Evolutionary conservation across 2,888 invertebrate genomes (phyloP).

Genomic region (Acronicta aceris): DNA sequence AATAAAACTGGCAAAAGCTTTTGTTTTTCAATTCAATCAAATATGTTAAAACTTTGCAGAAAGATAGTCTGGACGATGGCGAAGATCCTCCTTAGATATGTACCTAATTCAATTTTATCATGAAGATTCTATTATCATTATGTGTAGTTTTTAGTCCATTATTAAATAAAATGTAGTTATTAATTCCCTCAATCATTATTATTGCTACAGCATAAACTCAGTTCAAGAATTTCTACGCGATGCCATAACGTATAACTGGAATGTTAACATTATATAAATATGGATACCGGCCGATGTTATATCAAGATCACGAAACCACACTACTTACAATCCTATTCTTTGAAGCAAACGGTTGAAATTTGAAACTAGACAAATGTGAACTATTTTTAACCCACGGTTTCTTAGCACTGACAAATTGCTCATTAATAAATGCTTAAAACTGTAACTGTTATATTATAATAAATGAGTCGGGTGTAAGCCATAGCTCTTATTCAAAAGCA

Average conservation of each 20-base stretch:
- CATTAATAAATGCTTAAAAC: conserved; percentile 58
- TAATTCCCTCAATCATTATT: conserved; percentile 22
- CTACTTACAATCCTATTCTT: conserved; percentile 24
- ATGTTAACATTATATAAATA: conserved; percentile 45
- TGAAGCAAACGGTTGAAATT: conserved; percentile 28
- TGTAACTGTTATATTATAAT: conserved; percentile 59
- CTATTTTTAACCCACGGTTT: conserved; percentile 43
- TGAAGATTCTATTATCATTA: too few species aligned
- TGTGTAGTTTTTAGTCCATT: too few species aligned
- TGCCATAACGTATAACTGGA: conserved; percentile 30
- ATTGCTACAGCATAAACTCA: conserved; percentile 31
- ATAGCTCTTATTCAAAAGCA: conserved; percentile 33
- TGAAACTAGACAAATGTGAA: conserved; percentile 8
- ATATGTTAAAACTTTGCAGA: too few species aligned
- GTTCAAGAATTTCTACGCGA: conserved; percentile 38
- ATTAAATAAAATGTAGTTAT: conserved; percentile 1
- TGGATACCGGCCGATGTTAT: conserved; percentile 26
- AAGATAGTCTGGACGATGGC: too few species aligned
- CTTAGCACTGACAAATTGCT: conserved; percentile 59
- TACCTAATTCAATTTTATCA: too few species aligned
- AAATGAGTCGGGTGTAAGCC: conserved; percentile 53
- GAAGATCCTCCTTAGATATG: too few species aligned
- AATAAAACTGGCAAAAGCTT: too few species aligned
- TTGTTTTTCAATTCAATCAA: too few species aligned
- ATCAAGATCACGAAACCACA: conserved; percentile 8